These are phyloP conservation scores for Hirtodrosophila cameraria DNA, from an alignment of 2,888 invertebrate species.

Conservation along the genomic window DNA sequence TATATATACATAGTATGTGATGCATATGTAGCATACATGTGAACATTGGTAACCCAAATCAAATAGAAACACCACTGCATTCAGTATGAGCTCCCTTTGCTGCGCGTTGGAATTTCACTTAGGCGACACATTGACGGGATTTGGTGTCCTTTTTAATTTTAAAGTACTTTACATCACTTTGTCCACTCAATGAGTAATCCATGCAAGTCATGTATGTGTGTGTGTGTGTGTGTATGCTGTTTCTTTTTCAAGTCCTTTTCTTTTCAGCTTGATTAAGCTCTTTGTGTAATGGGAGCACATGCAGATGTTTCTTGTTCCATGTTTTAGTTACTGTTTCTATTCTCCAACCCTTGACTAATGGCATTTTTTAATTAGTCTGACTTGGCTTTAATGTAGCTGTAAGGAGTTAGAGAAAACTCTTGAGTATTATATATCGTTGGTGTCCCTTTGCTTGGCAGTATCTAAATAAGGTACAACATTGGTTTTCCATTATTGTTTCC, in stretches of 20 bases:
- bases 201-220: conserved; percentile 10
- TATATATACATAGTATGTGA: not conserved
- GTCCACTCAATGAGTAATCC: conserved; percentile 59
- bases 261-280: conserved; percentile 79
- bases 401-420: conserved; percentile 1
- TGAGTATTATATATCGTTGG: not conserved
- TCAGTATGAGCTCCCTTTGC: conserved; percentile 18
- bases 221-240: conserved; percentile 10
- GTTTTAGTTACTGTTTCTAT: conserved; percentile 27
- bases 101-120: conserved; percentile 62
- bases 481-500: conserved; percentile 47
- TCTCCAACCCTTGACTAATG: conserved; percentile 45
- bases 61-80: conserved; percentile 59
- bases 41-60: conserved; percentile 53
- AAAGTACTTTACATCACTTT: conserved; percentile 76
- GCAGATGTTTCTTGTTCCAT: conserved; percentile 50
- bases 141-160: conserved; percentile 78
- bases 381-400: conserved; percentile 15
- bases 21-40: conserved; percentile 13
- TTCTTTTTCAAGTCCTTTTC: conserved; percentile 62
- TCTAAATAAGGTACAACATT: conserved; percentile 26
- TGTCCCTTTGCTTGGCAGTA: conserved; percentile 14
- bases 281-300: conserved; percentile 79
- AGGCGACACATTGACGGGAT: conserved; percentile 65
- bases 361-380: conserved; percentile 74